Evolutionary conservation across 1,140 invertebrate species (phyloP), one percentile per base, ranked within the genome.

Genomic region (Drosophila orena): DNA sequence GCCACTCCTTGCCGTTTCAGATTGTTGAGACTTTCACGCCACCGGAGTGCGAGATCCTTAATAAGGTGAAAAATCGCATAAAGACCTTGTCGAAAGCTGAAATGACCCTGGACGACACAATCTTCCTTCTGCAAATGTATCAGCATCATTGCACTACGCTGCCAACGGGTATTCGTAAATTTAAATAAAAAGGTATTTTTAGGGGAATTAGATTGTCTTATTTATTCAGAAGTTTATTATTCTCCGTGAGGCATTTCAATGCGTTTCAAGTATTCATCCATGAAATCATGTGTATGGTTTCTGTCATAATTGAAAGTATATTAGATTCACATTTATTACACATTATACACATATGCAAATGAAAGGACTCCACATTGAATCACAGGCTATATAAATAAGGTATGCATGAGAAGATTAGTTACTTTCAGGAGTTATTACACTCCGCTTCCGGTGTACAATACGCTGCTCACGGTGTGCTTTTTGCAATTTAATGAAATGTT

Each of bases 11-110:
- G 42, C 35, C 7, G 8, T 93, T 93, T 40, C 76, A 96, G 95
- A 95, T 97, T 59, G 95, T 95, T 80, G 95, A 96, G 91, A 95
- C 96, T 91, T 95, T 97, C 65, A 96, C 96, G n/a, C 95, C 95
- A 4, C 94, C 96, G 3, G 96, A 97, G 92, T 94, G 93, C 74
- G 92, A 94, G 68, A 94, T 96, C 30, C 90, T 97, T 3, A 93
- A 94, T 15, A 95, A 94, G 91, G 94, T 96, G 0, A 94, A 95
- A 80, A 93, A 91, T 54, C 94, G 93, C 40, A 94, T 96, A 8
- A 95, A 95, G 65, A 96, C 95, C 79, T 93, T 97, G 30, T 94
- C 94, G 22, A 93, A 93, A 12, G 94, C 94, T 15, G 95, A 97
- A 92, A 90, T 96, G 17, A 94, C 95, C 60, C 90, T 97, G 15